phyloP scores from a whole-genome alignment of 1,140 invertebrate genomes.

The Trinorchestia longiramus region DNA sequence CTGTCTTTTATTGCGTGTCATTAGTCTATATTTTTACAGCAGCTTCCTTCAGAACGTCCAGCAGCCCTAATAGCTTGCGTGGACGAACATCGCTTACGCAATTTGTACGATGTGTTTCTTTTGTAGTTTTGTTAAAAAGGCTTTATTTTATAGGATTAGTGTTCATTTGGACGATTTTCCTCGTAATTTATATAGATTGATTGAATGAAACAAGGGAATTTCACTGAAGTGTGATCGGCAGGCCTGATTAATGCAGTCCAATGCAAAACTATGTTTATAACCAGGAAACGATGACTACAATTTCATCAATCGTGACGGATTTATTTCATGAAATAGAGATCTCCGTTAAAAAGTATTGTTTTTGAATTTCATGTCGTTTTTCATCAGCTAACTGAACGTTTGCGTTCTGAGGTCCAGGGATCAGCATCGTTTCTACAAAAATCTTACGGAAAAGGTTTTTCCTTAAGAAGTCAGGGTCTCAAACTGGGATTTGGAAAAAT shows the following conservation, averaged over 20 bases:
- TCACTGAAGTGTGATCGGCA: not conserved
- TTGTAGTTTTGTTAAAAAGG: not conserved
- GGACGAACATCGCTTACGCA: conserved; percentile 15
- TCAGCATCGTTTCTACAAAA: not conserved
- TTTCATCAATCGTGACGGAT: not conserved
- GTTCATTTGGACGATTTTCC: not conserved
- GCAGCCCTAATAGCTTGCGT: conserved; percentile 23
- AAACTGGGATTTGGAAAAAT: not conserved
- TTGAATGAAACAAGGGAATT: conserved; percentile 1
- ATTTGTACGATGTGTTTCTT: not conserved
- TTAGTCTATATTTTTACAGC: conserved; percentile 32
- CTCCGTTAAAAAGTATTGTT: not conserved
- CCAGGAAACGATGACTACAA: not conserved
- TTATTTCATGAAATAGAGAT: not conserved
- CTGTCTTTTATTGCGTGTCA: conserved; percentile 42
- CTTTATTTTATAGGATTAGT: not conserved
- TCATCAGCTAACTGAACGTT: not conserved
- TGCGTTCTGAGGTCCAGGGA: not conserved
- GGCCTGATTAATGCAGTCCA: not conserved
- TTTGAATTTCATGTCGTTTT: not conserved
- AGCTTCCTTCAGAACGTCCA: not conserved
- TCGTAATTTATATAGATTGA: not conserved
- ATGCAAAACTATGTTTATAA: not conserved
- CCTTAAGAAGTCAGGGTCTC: too few species aligned
- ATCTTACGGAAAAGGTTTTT: not conserved